Evolutionary conservation across 2,888 invertebrate species (phyloP), one percentile per base, ranked within the genome.

Genomic region (Pterostichus madidus): DNA sequence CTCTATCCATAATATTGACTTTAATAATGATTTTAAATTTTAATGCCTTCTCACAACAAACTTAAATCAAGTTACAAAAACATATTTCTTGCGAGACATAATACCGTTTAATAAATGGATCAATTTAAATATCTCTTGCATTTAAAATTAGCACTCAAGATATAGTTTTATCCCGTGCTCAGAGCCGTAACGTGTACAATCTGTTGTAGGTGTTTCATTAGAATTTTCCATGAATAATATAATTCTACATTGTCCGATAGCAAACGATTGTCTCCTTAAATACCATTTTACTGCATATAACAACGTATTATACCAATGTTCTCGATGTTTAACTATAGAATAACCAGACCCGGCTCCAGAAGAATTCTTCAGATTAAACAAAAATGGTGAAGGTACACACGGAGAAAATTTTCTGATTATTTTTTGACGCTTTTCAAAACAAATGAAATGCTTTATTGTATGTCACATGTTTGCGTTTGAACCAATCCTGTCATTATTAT

Each of bases 161-260:
- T 52, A 80, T 64, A 68, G 46, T 61, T 52, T 80, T 80, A 64
- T 80, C 52, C 52, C 49, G 32, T 64, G 49, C 15, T 49, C 80
- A 80, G 68, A 15, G 68, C 68, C 80, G 80, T 80, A 80, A 80
- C 80, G 68, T 8, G 15, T 49, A 80, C 80, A 80, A 49, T 56
- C 46, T n/a, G 46, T 79, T 61, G 80, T 80, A 49, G 80, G 80
- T 68, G 80, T 80, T 68, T 80, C 80, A 68, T 80, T 80, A 68
- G 49, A 80, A 80, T 80, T 61, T 80, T 68, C 64, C 52, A 80
- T 68, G 68, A 80, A 80, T 80, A 68, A 52, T 80, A 80, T 78
- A 78, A 78, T 78, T 78, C 59, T 75, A 75, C 52, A 75, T 75
- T 75, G 75, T 75, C 75, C 75, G 75, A 75, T 75, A 49, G 35